Conservation (phyloP, 35 echinoderm and acorn worm genomes). For the Hemicentrotus pulcherrimus region DNA sequence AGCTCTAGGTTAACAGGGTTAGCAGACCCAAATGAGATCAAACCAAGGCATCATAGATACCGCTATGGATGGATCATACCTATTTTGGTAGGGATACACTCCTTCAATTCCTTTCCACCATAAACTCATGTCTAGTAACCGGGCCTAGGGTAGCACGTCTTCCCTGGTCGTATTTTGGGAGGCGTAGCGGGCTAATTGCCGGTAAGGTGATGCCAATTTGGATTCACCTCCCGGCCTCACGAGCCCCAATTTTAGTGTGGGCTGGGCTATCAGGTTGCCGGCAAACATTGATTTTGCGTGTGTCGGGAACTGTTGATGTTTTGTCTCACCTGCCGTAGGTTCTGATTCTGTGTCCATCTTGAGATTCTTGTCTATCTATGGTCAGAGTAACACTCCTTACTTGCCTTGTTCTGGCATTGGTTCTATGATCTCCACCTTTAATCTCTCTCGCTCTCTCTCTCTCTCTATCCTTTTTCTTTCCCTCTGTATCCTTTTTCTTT, state of each 20-base stretch:
- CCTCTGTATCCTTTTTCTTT: background rate
- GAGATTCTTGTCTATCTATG: background rate
- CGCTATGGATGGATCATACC: background rate
- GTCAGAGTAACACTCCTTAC: background rate
- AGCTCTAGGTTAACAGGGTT: conserved; percentile 15
- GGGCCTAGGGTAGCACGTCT: background rate
- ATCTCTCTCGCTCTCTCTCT: background rate
- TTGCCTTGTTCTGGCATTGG: background rate
- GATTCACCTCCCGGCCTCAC: conserved; percentile 23
- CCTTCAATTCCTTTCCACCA: background rate
- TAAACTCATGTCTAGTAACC: conserved; percentile 32
- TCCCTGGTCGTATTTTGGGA: conserved; percentile 35
- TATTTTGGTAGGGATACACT: conserved; percentile 41
- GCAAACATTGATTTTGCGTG: conserved; percentile 53
- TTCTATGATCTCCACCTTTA: background rate
- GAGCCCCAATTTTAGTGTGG: conserved; percentile 31
- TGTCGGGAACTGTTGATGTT: conserved; percentile 52
- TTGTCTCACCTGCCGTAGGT: conserved; percentile 36
- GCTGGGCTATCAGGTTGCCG: conserved; percentile 17
- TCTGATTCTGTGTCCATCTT: background rate
- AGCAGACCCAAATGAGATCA: conserved; percentile 27
- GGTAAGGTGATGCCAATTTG: conserved; percentile 48
- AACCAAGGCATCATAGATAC: background rate
- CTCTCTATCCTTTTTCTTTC: background rate
- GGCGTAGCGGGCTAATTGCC: conserved; percentile 45